A percentile compares a stretch with the other conserved stretches of the same genome.
These are phyloP conservation scores for Bombus sibiricus DNA, from an alignment of 1,140 invertebrate genomes.

Conservation along the genomic window DNA sequence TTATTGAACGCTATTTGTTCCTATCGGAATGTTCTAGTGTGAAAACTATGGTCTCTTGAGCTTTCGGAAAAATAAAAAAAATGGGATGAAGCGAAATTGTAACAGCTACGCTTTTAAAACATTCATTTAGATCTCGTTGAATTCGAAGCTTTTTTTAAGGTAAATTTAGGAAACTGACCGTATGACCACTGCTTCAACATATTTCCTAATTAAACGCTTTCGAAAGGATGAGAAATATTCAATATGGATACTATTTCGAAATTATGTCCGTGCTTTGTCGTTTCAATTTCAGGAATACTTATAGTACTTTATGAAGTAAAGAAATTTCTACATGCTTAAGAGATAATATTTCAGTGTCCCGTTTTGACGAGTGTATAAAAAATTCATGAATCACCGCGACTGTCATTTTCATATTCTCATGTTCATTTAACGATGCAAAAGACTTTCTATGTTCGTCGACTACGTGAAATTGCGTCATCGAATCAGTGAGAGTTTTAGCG, in stretches of 20 bases:
- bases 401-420: constrained; percentile 6
- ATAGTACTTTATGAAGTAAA: neutral
- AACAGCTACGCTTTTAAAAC: neutral
- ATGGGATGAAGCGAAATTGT: too few species aligned
- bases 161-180: neutral
- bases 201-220: constrained; percentile 1
- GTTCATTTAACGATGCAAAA: neutral
- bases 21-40: neutral
- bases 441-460: constrained; percentile 53
- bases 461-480: constrained; percentile 60
- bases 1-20: neutral
- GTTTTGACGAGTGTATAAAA: neutral
- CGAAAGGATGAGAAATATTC: neutral
- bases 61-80: neutral
- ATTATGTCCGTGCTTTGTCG: neutral
- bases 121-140: neutral
- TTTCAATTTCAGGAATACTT: neutral
- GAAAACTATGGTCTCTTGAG: neutral
- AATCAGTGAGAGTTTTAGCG: constrained; percentile 12
- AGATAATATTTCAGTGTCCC: neutral
- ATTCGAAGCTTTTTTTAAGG: neutral
- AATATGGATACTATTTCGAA: neutral
- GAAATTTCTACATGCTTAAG: too few species aligned
- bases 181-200: neutral
- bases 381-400: constrained; percentile 46